Conservation (phyloP, 2,797 vertebrate genomes). For the Lophius americanus region DNA sequence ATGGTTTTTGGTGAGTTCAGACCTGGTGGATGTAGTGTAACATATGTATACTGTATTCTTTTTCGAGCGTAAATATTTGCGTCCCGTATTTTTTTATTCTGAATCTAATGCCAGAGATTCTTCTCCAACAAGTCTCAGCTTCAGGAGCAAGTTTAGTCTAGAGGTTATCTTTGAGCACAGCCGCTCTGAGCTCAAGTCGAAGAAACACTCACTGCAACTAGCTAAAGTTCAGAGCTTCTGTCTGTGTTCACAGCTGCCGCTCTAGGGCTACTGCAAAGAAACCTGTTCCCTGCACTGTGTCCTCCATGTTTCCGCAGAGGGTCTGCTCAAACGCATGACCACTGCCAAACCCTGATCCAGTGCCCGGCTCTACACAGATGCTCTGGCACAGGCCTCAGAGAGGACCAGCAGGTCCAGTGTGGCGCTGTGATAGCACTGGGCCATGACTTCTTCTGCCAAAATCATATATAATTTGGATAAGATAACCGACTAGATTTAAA, state of each 20-base stretch:
- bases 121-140: too few species aligned
- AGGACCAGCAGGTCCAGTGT: background rate
- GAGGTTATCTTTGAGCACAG: too few species aligned
- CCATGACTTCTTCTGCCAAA: slow-evolving; percentile 28
- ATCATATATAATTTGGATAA: background rate
- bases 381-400: slow-evolving; percentile 29
- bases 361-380: slow-evolving; percentile 50
- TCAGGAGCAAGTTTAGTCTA: too few species aligned
- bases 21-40: too few species aligned
- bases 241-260: slow-evolving; percentile 35
- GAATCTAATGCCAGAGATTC: too few species aligned
- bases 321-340: slow-evolving; percentile 19
- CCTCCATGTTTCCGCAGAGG: slow-evolving; percentile 15
- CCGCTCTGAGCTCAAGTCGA: background rate
- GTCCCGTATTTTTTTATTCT: too few species aligned
- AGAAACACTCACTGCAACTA: slow-evolving; percentile 1
- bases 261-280: slow-evolving; percentile 36
- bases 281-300: slow-evolving; percentile 20
- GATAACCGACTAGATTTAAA: too few species aligned
- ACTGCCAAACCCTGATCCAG: slow-evolving; percentile 31
- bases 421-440: slow-evolving; percentile 8
- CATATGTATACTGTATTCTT: too few species aligned
- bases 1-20: too few species aligned
- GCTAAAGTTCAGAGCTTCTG: slow-evolving; percentile 20
- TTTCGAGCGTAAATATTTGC: too few species aligned